Conservation (phyloP, 2,888 invertebrate genomes). For the Timandra comae region DNA sequence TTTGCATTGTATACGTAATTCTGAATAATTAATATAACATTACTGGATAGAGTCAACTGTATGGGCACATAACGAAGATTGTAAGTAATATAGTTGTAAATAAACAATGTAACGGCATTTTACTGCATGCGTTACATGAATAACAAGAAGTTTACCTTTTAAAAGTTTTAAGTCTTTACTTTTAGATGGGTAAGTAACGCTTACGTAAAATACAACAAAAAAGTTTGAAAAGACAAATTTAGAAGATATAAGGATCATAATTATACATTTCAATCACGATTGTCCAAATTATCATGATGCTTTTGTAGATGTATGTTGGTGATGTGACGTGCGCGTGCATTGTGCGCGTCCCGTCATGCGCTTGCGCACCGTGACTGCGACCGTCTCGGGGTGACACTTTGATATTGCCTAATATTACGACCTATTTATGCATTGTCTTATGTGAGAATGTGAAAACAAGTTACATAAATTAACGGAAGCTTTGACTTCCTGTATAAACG, state of each 20-base stretch:
- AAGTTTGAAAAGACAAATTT: slow-evolving; percentile 3
- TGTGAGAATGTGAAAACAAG: slow-evolving; percentile 22
- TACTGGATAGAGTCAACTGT: background rate
- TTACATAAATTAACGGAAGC: slow-evolving; percentile 20
- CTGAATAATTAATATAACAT: no score
- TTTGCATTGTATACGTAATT: slow-evolving; percentile 5
- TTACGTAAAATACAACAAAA: no score
- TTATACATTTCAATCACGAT: background rate
- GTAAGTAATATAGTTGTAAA: no score
- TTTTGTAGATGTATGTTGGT: slow-evolving; percentile 22
- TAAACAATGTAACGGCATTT: no score
- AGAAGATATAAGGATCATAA: background rate
- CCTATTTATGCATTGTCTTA: slow-evolving; percentile 19
- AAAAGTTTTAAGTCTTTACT: no score
- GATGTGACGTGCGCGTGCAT: slow-evolving; percentile 33
- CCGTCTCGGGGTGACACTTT: slow-evolving; percentile 21
- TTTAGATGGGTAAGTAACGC: no score
- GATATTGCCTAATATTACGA: slow-evolving; percentile 23
- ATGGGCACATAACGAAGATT: background rate
- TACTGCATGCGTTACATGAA: no score
- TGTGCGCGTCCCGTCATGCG: slow-evolving; percentile 38
- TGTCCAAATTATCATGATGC: slow-evolving; percentile 18
- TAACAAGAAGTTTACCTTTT: no score
- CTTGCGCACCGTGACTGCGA: slow-evolving; percentile 32
- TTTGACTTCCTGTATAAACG: slow-evolving; percentile 14